Evolutionary conservation across 2,113 vertebrate genomes (phyloP), one percentile per base, ranked within the genome.

Genomic region (Opisthocomus hoazin): DNA sequence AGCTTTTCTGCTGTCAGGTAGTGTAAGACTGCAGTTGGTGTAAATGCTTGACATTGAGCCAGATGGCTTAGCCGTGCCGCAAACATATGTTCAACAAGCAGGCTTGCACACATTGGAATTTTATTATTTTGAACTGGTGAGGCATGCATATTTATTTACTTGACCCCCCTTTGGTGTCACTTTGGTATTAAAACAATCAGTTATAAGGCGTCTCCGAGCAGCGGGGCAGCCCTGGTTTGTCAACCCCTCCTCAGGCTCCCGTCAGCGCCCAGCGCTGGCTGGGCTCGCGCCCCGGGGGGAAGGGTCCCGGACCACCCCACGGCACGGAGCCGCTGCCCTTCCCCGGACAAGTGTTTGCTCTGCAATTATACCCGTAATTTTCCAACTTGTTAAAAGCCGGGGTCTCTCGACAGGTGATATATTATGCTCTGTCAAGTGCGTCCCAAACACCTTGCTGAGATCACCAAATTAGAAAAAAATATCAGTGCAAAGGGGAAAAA

Each of bases 21-120:
- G 98, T 98, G 98, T 99, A 99, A 99, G 99, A 98, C 99, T 99
- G 98, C 99, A 99, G 99, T 99, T 99, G 99, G 99, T 99, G 98
- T 99, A 99, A 99, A 99, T 99, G 99, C 99, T 99, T 99, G 99
- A 99, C 99, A 99, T 98, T 98, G 99, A 99, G 99, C 99, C 99
- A 99, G 99, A 99, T 99, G 99, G 99, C 99, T 99, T 99, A 99
- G 99, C 98, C 97, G 98, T 98, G 98, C 99, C 97, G 98, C 98
- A 99, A 99, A 99, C 99, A 99, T 99, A 99, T 99, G 99, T 99
- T 99, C 99, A 99, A 99, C 99, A 99, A 99, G 99, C 99, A 99
- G 99, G 98, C 98, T 98, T 98, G 98, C 98, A 98, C 98, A 98
- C 97, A 98, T 98, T 99, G 98, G 98, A 98, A 98, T 99, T 99